Evolutionary conservation across 2,113 vertebrate species (phyloP).

Genomic region (Crotalus helleri): DNA sequence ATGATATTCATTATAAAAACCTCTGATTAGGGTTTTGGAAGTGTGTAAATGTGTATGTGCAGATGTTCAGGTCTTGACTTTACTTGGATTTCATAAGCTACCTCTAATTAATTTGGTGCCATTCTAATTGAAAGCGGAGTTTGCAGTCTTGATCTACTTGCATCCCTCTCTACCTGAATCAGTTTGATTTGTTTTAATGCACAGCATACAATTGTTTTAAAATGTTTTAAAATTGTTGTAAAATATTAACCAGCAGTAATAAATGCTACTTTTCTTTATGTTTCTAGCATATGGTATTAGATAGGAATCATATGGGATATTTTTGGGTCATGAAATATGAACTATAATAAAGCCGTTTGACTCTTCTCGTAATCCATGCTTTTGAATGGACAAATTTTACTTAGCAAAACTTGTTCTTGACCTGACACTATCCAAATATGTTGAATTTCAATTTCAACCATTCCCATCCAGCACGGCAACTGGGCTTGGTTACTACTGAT

Average conservation of each 20-base stretch:
- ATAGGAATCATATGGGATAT: background rate
- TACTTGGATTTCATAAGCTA: background rate
- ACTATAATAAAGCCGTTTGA: background rate
- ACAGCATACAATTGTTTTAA: background rate
- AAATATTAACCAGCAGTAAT: no score
- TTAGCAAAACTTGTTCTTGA: background rate
- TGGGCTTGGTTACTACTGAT: background rate
- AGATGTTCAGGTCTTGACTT: no score
- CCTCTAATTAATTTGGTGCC: background rate
- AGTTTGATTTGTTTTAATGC: background rate
- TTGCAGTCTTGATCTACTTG: background rate
- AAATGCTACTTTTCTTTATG: background rate
- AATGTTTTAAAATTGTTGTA: background rate
- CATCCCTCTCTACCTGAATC: no score
- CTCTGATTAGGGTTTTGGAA: background rate
- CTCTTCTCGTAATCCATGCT: background rate
- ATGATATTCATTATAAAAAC: background rate
- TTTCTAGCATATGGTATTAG: background rate
- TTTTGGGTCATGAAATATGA: background rate
- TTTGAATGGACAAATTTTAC: background rate
- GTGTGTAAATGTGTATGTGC: background rate
- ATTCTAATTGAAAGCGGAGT: fast-evolving
- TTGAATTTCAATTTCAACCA: background rate
- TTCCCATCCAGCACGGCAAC: background rate
- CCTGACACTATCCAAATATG: background rate